Base-by-base conservation (phyloP, 2,113 vertebrate species). In the Nestor notabilis region DNA sequence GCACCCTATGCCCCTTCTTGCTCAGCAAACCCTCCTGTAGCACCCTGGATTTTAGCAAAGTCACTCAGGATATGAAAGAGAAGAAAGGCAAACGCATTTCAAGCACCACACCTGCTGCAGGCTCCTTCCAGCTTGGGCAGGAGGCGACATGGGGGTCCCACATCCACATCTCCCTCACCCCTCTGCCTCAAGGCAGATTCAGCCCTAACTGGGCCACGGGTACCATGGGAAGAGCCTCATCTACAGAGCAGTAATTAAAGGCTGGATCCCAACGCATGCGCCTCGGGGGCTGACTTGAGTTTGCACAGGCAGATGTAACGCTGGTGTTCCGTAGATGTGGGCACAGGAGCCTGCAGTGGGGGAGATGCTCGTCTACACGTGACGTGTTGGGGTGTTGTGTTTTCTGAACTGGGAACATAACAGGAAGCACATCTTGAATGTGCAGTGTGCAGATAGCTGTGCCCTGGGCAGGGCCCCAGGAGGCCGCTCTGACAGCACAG, bases 271-370 rank as follows among this genome's bases (percentile, higher is more conserved):
- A 78, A 65, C 78, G 69, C 43, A 3, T 20, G 64, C 8, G 80
- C 68, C 44, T 10, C 4, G 37, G 76, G 88, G 64, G 53, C 37
- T 8, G 37, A 74, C 31, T 35, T 23, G 24, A 41, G 31, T 49
- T 18, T 52, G 9, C 0, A 1, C 50, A 46, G 64, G 55, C 46
- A 83, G 49, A 82, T 1, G 6, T 17, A 11, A 33, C 0, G 0
- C 61, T 50, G 78, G 9, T 3, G 1, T 47, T 71, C 41, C 87
- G 72, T 56, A 56, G 17, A 56, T 31, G 12, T 4, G 52, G 71
- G 74, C 9, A 1, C 11, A 5, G 31, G 33, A 50, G 43, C 2
- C 35, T 9, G 47, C 56, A 60, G 74, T 70, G 17, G 70, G 41
- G 71, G 13, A 2, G 33, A 5, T 11, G 66, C 24, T 69, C 39